Base-by-base conservation (phyloP, 2,888 invertebrate genomes). In the Patella caerulea region DNA sequence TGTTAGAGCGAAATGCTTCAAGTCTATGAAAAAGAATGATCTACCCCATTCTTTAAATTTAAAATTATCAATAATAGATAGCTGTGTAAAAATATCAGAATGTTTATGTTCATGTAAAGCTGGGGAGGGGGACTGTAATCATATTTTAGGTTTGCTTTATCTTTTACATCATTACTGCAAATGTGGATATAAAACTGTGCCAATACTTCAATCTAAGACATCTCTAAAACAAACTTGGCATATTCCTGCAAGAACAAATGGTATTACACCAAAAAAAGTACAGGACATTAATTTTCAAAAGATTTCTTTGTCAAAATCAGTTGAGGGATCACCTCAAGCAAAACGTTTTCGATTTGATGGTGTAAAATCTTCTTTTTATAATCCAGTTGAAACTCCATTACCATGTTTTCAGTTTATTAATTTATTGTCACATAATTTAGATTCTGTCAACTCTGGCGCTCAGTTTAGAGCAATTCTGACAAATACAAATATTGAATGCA, bases 21-120 rank as follows among this genome's bases (percentile, higher is more conserved):
- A 56, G 56, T 56, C 56, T 11, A 56, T 56, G 56, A 56, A 56
- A n/a, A 56, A 56, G 56, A 56, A 56, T 56, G 56, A 56, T 56
- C 9, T 3, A 56, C 56, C 56, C 3, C 56, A 56, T 56, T 56
- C 56, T 5, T 15, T 56, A n/a, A n/a, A n/a, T n/a, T n/a, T 56
- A 56, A 56, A 15, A 56, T 56, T 56, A 56, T 56, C 56, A 56
- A 56, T n/a, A 4, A 56, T 15, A 15, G 17, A 56, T 56, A 5
- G 12, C n/a, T 15, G 5, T 56, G 15, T 56, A 17, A n/a, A 56
- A 17, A 56, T 56, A 17, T 4, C 4, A 56, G 15, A 56, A 3
- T 56, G 56, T 12, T 56, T 56, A 14, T 56, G 56, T 56, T 56
- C 56, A 15, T 56, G 56, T 56, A 56, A 56, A 56, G 56, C 56